phyloP scores from a whole-genome alignment of 2,888 invertebrate species.

The Plagiodera versicolora region DNA sequence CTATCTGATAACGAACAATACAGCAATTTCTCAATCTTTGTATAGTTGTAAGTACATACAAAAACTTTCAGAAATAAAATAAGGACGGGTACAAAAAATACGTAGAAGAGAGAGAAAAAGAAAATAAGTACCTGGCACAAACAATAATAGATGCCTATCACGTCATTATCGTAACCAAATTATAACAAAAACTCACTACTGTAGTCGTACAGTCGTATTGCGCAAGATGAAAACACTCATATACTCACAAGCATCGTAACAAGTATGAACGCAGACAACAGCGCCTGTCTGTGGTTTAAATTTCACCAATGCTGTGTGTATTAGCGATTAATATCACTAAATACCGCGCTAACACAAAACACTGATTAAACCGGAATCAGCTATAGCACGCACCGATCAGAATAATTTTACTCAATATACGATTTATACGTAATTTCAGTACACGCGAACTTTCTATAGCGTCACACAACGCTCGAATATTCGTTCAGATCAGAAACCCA shows the following conservation, averaged over 20 bases:
- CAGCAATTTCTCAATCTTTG: neutral
- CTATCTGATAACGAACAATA: neutral
- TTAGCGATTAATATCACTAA: conserved; percentile 20
- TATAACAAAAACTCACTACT: conserved; percentile 21
- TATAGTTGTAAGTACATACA: neutral
- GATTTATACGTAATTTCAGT: neutral
- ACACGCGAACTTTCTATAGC: conserved; percentile 21
- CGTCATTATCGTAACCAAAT: conserved; percentile 19
- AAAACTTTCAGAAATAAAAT: neutral
- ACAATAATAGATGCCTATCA: conserved; percentile 13
- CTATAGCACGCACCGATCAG: conserved; percentile 18
- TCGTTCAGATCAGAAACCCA: conserved; percentile 28
- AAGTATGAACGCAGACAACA: conserved; percentile 32
- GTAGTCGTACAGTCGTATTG: conserved; percentile 18
- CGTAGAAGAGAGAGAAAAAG: neutral
- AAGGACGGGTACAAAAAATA: neutral
- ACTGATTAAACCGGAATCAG: conserved; percentile 19
- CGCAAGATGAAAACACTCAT: conserved; percentile 30
- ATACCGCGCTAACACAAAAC: conserved; percentile 20
- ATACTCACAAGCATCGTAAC: conserved; percentile 44
- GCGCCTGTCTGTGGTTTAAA: conserved; percentile 26
- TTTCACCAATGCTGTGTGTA: conserved; percentile 20
- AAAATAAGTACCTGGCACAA: neutral
- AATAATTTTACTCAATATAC: neutral
- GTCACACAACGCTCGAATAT: conserved; percentile 17